phyloP scores from a whole-genome alignment of 2,888 invertebrate genomes.

The Brassicogethes aeneus region DNA sequence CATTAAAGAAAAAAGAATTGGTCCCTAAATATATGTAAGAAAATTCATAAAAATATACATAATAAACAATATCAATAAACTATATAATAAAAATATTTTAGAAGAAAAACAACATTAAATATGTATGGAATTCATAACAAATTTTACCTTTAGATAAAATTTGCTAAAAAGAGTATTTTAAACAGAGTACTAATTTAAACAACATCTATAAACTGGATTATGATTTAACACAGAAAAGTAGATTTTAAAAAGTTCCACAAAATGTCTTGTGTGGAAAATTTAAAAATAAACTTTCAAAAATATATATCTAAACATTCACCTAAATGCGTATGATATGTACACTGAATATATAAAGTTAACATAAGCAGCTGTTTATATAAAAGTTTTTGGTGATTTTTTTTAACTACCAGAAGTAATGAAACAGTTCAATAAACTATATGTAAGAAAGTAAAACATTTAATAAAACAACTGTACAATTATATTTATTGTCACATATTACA shows the following conservation, averaged over 20 bases:
- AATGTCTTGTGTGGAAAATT: no score
- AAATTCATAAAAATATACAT: slow-evolving; percentile 1
- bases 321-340: slow-evolving; percentile 5
- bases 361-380: no score
- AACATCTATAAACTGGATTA: no score
- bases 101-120: no score
- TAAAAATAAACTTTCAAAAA: neutral
- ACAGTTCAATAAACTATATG: neutral
- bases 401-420: no score
- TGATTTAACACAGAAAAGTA: no score
- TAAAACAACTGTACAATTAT: neutral
- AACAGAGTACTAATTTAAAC: no score
- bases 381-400: no score
- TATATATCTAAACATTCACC: neutral
- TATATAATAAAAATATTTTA: neutral
- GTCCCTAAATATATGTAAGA: slow-evolving; percentile 15
- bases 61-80: neutral
- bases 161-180: no score
- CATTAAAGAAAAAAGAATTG: slow-evolving; percentile 17
- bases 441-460: neutral
- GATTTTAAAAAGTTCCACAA: no score
- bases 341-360: slow-evolving; percentile 1
- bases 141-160: no score
- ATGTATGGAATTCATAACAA: no score
- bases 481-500: neutral